Percentiles rank a stretch among this genome's conserved stretches.
Conservation (phyloP, 2,113 vertebrate species). For the Chamaea fasciata region DNA sequence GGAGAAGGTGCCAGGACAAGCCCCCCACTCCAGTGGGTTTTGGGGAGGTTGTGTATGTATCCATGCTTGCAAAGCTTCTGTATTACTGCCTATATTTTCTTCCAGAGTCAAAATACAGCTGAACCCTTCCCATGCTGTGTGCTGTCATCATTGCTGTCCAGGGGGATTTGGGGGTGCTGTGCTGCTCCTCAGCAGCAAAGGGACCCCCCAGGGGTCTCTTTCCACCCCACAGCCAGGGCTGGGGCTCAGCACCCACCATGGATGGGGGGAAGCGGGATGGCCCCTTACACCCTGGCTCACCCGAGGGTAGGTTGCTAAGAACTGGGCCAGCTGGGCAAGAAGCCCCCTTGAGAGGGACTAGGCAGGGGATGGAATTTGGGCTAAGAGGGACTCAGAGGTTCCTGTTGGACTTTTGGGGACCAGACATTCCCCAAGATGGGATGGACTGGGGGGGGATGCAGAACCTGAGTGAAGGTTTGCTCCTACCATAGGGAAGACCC, state of each 20-base stretch:
- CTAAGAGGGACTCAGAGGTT: neutral
- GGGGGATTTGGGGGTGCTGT: neutral
- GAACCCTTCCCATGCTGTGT: neutral
- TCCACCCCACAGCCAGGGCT: neutral
- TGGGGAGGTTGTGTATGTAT: neutral
- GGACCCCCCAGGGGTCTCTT: neutral
- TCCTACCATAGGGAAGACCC: neutral
- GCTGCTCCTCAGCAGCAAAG: neutral
- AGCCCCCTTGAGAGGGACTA: neutral
- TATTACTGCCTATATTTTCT: neutral
- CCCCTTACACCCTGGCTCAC: neutral
- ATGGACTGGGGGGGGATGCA: too few species aligned
- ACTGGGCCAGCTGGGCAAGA: neutral
- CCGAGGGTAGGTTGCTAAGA: neutral
- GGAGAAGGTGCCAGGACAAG: neutral
- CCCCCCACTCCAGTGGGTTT: neutral
- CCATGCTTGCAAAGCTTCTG: slow-evolving; percentile 36
- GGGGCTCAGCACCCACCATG: neutral
- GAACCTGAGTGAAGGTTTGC: neutral
- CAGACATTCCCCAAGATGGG: neutral
- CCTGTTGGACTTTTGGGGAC: neutral
- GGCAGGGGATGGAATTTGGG: neutral
- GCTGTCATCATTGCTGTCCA: neutral
- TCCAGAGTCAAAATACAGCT: slow-evolving; percentile 11
- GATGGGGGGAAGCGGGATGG: neutral